Conservation (phyloP, 2,113 vertebrate species). For the Halcyon senegalensis region DNA sequence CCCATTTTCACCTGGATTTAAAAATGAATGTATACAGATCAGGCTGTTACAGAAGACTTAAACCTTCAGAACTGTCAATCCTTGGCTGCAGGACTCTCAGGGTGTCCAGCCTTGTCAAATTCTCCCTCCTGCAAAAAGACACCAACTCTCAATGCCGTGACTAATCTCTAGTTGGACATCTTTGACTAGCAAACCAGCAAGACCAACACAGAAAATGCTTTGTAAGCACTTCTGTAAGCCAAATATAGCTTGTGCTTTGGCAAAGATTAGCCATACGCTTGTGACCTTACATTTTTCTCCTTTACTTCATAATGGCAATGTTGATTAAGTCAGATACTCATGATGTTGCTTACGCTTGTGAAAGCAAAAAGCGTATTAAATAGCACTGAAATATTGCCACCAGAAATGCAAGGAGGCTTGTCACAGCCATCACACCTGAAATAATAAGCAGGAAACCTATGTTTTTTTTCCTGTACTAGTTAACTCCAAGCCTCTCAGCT, state of each 20-base stretch:
- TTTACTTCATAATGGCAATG: background rate
- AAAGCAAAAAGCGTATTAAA: background rate
- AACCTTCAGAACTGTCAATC: background rate
- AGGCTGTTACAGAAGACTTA: background rate
- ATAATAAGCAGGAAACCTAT: background rate
- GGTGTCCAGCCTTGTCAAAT: background rate
- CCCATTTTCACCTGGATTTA: background rate
- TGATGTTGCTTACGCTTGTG: background rate
- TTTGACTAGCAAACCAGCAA: background rate
- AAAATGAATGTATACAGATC: background rate
- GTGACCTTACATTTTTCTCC: background rate
- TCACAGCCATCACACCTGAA: background rate
- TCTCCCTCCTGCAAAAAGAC: background rate
- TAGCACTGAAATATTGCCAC: background rate
- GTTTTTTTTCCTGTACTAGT: background rate
- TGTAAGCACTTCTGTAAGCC: background rate
- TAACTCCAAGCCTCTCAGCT: background rate
- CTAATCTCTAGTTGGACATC: background rate
- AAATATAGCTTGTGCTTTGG: background rate
- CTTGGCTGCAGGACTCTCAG: background rate
- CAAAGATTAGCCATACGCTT: background rate
- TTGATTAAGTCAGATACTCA: background rate
- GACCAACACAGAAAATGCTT: background rate
- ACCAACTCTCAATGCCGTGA: background rate
- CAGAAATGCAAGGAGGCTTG: background rate